Conservation (phyloP, 2,113 vertebrate species). For the Pontoporia blainvillei region DNA sequence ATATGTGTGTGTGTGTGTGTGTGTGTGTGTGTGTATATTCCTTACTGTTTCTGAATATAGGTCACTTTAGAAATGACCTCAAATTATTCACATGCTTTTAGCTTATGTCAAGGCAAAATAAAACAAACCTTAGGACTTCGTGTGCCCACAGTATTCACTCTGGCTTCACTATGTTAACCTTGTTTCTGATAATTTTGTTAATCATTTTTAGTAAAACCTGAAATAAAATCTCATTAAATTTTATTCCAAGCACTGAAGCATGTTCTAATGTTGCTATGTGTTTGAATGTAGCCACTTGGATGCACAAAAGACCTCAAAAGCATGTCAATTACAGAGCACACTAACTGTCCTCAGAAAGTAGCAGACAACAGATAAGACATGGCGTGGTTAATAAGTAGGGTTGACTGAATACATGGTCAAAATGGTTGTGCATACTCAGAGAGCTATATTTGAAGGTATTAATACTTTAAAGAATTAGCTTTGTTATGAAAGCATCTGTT, state of each 20-base stretch:
- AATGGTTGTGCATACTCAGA: neutral
- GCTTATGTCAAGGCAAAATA: neutral
- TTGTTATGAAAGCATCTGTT: conserved; percentile 24
- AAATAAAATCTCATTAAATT: neutral
- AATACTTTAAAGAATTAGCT: neutral
- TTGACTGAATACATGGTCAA: neutral
- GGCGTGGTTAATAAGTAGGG: neutral
- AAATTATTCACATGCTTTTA: conserved; percentile 37
- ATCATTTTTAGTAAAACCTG: neutral
- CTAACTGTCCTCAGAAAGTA: neutral
- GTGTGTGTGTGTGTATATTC: neutral
- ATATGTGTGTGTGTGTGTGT: too few relatives aligned
- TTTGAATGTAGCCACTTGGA: neutral
- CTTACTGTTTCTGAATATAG: neutral
- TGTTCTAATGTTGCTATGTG: neutral
- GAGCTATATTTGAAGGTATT: neutral
- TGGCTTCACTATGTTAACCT: neutral
- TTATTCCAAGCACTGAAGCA: neutral
- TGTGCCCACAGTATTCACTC: neutral
- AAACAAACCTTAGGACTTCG: neutral
- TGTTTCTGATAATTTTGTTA: conserved; percentile 3
- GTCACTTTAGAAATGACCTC: conserved; percentile 2
- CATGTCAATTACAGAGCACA: neutral
- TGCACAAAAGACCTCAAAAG: neutral
- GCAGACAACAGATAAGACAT: neutral